Base-by-base conservation (phyloP, 1,140 invertebrate species). In the Mizuhopecten yessoensis region DNA sequence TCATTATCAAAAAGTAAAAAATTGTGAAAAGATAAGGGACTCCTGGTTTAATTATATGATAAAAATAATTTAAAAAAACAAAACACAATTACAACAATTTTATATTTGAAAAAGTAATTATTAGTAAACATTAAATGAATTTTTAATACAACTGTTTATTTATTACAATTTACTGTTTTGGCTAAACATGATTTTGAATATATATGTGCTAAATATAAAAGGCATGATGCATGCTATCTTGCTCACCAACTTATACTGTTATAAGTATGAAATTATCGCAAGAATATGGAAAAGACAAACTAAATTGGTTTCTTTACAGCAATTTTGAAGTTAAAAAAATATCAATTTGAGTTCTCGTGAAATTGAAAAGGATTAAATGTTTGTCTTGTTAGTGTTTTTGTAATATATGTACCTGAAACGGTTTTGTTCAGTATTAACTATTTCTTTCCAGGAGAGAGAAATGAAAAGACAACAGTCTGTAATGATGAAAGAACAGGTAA, bases 401-500 rank as follows among this genome's bases (percentile, higher is more conserved):
- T 20, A 15, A 36, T 45, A 17, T 88, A 23, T 42, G 23, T 0
- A 57, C 86, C 0, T 13, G 20, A 86, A 34, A 34, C 20, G 34
- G 13, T 34, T 20, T 33, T 33, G 34, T 86, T 87, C 5, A 88
- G 0, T 9, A 75, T 29, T 29, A 17, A 17, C n/a, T 29, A 33
- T 89, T 45, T 42, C 93, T 90, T 97, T 98, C 86, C 97, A 98
- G 98, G 98, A 99, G 96, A 97, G 98, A 96, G 98, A 99, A 97
- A 96, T 98, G 95, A 98, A 98, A 96, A 97, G 98, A 94, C 98
- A 98, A 96, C 98, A 99, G 96, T 98, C 98, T 91, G 97, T 98
- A 45, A 97, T 98, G 95, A 96, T 98, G 89, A 98, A 98, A 97
- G 98, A 99, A 97, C 98, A 99, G 98, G 98, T 99, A 97, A 97